phyloP scores from a whole-genome alignment of 2,797 vertebrate species.

The Falco concolor region DNA sequence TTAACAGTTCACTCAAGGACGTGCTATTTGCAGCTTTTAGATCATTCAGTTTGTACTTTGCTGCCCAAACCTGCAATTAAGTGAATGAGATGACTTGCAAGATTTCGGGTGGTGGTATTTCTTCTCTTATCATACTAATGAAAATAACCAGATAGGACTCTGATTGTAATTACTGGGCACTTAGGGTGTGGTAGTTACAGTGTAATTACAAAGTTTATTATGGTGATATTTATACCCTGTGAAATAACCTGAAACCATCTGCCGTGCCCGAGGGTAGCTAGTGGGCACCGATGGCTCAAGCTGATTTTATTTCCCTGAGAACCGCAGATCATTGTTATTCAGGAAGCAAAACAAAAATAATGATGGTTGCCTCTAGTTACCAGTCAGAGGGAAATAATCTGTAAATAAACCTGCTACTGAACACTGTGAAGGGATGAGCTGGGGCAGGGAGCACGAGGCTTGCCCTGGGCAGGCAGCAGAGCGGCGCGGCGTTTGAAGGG shows the following conservation, averaged over 20 bases:
- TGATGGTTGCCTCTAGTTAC: background rate
- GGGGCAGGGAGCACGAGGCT: background rate
- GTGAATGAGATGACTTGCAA: background rate
- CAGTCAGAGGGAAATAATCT: background rate
- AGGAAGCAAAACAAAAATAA: background rate
- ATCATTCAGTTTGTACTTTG: background rate
- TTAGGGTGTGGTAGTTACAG: background rate
- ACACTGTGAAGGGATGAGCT: background rate
- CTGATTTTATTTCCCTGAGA: background rate
- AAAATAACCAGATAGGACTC: background rate
- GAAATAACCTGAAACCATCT: background rate
- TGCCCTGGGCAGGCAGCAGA: background rate
- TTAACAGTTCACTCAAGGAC: constrained; percentile 33
- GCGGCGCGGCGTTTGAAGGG: background rate
- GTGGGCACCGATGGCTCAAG: background rate
- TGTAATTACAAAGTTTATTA: background rate
- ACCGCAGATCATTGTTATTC: background rate
- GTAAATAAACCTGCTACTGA: background rate
- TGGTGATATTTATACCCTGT: background rate
- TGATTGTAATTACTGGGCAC: background rate
- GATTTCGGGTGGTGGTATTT: background rate
- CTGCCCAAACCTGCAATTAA: background rate
- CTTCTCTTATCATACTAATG: background rate
- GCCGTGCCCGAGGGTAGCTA: background rate
- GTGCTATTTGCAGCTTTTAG: background rate